phyloP scores from a whole-genome alignment of 2,113 vertebrate species.

The Muntiacus reevesi region DNA sequence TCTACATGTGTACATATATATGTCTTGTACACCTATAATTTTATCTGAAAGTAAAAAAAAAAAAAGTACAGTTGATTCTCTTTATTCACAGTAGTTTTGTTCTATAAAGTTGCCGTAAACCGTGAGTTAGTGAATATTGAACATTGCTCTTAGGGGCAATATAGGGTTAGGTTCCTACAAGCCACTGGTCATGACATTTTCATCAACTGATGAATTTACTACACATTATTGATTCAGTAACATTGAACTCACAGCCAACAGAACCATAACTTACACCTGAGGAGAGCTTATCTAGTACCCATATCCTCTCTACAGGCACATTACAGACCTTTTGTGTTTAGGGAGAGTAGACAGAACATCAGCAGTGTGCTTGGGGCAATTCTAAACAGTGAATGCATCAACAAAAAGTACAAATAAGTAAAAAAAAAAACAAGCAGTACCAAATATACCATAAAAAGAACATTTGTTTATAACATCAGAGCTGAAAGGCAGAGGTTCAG shows the following conservation, averaged over 20 bases:
- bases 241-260: not conserved
- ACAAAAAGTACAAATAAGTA: not conserved
- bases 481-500: not conserved
- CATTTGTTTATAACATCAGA: not conserved
- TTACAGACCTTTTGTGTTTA: not conserved
- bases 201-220: not conserved
- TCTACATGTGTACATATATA: fast-evolving
- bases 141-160: not conserved
- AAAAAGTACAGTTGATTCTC: not conserved
- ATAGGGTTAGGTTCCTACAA: not conserved
- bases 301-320: not conserved
- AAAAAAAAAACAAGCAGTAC: not conserved
- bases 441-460: not conserved
- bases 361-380: not conserved
- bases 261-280: not conserved
- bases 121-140: not conserved
- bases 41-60: not conserved
- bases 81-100: not conserved
- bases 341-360: not conserved
- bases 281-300: not conserved
- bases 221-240: not conserved
- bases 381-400: not conserved
- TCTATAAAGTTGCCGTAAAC: not conserved
- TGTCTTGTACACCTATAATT: not conserved
- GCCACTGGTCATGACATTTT: not conserved